Evolutionary conservation across 2,113 vertebrate species (phyloP).

Genomic region (Oncorhynchus masou): DNA sequence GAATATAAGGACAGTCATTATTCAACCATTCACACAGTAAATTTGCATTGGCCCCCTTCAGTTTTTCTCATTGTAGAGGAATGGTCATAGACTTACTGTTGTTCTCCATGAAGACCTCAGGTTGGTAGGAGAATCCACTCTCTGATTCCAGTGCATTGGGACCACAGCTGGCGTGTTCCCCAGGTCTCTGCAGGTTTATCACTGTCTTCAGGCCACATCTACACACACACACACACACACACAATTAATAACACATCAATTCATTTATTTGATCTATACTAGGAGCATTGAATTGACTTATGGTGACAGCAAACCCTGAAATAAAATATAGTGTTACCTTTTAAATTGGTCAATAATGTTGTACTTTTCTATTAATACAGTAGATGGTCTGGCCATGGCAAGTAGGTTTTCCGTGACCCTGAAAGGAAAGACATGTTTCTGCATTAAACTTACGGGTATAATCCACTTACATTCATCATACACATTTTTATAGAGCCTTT

Average conservation of each 20-base stretch:
- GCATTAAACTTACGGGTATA: not conserved
- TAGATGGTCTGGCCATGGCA: constrained; percentile 91
- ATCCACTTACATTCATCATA: not conserved
- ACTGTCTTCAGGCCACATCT: constrained; percentile 87
- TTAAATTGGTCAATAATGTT: constrained; percentile 86
- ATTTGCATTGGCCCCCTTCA: not conserved
- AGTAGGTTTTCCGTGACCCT: constrained; percentile 91
- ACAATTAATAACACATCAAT: no score
- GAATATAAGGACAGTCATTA: constrained; percentile 31
- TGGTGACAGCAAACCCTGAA: not conserved
- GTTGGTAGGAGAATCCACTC: constrained; percentile 90
- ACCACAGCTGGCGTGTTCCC: constrained; percentile 91
- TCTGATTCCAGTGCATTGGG: constrained; percentile 82
- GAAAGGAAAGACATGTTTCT: constrained; percentile 18
- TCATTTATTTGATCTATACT: not conserved
- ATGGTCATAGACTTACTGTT: constrained; percentile 78
- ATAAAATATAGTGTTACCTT: constrained; percentile 67
- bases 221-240: constrained; percentile 15
- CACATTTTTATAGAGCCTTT: not conserved
- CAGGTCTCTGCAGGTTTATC: constrained; percentile 92
- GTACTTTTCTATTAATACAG: constrained; percentile 88
- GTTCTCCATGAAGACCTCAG: constrained; percentile 93
- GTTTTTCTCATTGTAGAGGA: not conserved
- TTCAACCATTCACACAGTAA: not conserved
- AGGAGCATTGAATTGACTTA: not conserved